These are phyloP conservation scores for Uloborus diversus DNA, from an alignment of 1,140 invertebrate species.

Conservation along the genomic window DNA sequence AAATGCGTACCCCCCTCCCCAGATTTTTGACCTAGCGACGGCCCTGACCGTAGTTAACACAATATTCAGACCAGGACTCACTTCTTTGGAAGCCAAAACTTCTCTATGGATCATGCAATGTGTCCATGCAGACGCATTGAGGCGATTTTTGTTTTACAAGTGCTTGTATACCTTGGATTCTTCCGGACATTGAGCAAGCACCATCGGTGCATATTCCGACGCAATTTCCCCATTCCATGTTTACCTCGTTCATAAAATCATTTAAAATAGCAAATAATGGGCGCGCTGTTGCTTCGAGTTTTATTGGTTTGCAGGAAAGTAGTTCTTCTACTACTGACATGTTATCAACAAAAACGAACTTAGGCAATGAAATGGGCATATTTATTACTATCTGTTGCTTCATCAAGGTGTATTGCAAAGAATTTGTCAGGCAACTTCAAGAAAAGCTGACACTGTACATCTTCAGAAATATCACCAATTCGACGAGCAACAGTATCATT, in stretches of 20 bases:
- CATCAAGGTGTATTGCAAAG: not conserved
- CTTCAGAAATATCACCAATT: not conserved
- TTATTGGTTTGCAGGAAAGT: not conserved
- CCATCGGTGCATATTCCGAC: not conserved
- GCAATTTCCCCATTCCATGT: not conserved
- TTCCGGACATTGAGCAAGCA: too few relatives aligned
- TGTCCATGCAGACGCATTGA: too few relatives aligned
- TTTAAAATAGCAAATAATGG: not conserved
- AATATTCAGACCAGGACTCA: too few relatives aligned
- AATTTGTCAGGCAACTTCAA: not conserved
- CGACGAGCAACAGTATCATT: not conserved
- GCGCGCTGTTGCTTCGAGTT: not conserved
- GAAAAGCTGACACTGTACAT: not conserved
- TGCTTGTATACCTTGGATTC: too few relatives aligned
- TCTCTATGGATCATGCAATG: too few relatives aligned
- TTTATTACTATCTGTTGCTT: not conserved
- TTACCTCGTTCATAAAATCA: not conserved
- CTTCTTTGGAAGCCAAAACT: too few relatives aligned
- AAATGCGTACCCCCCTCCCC: too few relatives aligned
- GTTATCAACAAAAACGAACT: not conserved
- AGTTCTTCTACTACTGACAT: not conserved
- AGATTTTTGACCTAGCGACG: too few relatives aligned
- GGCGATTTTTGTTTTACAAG: too few relatives aligned
- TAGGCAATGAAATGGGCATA: not conserved
- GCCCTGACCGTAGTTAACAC: too few relatives aligned